Evolutionary conservation across 2,888 invertebrate genomes (phyloP).

Genomic region (Pelosia muscerda): DNA sequence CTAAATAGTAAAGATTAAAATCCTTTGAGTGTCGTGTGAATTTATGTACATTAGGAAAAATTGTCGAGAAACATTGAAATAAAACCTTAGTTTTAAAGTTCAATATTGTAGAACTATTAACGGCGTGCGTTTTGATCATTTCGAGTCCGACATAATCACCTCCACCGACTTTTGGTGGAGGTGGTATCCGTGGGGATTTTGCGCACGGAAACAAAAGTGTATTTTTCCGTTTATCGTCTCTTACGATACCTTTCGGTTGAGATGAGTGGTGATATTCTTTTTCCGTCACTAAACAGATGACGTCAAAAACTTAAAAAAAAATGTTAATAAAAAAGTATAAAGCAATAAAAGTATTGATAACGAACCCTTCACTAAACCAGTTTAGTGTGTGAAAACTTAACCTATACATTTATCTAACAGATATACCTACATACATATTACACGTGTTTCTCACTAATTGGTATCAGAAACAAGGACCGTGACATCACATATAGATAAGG

Average conservation of each 20-base stretch:
- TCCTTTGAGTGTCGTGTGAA: background rate
- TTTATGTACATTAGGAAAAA: background rate
- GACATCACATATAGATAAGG: slow-evolving; percentile 52
- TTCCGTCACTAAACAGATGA: too few relatives aligned
- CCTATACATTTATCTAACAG: slow-evolving; percentile 20
- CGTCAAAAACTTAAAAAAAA: too few relatives aligned
- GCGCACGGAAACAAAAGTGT: too few relatives aligned
- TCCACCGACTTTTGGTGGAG: too few relatives aligned
- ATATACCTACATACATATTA: slow-evolving; percentile 25
- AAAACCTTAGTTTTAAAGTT: slow-evolving; percentile 11
- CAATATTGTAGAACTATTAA: slow-evolving; percentile 1
- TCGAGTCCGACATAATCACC: too few relatives aligned
- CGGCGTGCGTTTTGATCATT: too few relatives aligned
- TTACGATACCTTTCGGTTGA: too few relatives aligned
- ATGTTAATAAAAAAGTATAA: background rate
- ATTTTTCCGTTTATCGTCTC: too few relatives aligned
- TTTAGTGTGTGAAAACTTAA: background rate
- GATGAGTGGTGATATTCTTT: too few relatives aligned
- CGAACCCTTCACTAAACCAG: background rate
- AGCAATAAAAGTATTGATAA: background rate
- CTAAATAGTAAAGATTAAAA: background rate
- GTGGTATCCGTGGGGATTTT: too few relatives aligned
- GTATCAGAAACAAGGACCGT: slow-evolving; percentile 49
- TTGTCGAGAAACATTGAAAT: background rate
- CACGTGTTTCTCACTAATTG: slow-evolving; percentile 51